Percentiles rank a stretch among this genome's conserved stretches.
Evolutionary conservation across 2,888 invertebrate genomes (phyloP).

Genomic region (Orgyia antiqua): DNA sequence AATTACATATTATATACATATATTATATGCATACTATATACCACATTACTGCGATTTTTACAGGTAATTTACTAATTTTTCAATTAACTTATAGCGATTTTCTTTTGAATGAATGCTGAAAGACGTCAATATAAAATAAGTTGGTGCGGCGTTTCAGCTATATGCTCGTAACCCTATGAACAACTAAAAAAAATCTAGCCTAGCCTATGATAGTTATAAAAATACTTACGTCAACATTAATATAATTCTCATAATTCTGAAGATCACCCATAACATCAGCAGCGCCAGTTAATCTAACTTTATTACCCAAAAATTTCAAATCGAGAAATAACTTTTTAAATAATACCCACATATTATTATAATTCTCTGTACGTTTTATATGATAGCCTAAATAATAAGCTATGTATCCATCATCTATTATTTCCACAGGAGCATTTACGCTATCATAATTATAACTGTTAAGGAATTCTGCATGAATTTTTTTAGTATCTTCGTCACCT

Average conservation of each 20-base stretch:
- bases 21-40: no score
- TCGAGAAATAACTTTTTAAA: constrained; percentile 81
- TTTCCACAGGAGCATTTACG: constrained; percentile 70
- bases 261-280: constrained; percentile 84
- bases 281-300: constrained; percentile 82
- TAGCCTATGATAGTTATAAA: no score
- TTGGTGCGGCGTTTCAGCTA: no score
- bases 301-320: constrained; percentile 83
- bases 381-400: constrained; percentile 85
- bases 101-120: no score
- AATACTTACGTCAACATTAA: constrained; percentile 70
- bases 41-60: no score
- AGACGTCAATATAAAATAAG: no score
- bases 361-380: constrained; percentile 72
- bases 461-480: constrained; percentile 78
- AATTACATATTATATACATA: no score
- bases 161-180: no score
- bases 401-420: constrained; percentile 85
- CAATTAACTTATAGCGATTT: no score
- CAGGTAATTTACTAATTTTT: no score
- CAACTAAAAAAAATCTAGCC: no score
- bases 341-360: constrained; percentile 58
- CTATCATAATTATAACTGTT: constrained; percentile 75
- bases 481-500: constrained; percentile 53
- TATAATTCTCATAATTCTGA: constrained; percentile 79